Base-by-base conservation (phyloP, 2,888 invertebrate genomes). In the Steinernema scapterisci region DNA sequence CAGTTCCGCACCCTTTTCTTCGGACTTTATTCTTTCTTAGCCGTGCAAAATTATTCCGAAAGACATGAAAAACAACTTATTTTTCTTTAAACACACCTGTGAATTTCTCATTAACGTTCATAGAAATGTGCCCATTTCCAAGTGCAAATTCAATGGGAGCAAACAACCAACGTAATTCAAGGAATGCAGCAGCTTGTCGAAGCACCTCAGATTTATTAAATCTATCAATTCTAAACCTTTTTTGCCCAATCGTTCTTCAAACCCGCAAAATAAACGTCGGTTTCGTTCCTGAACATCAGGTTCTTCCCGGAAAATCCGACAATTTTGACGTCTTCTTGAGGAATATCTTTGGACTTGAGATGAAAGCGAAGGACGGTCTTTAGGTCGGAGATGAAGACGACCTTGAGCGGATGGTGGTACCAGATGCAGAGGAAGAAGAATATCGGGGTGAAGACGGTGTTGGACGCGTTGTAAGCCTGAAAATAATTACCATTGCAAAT, bases 401-500 rank as follows among this genome's bases (percentile, higher is more conserved):
- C 31, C n/a, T 63, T 63, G n/a, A 74, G 74, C 43, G 74, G 74
- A 6, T 54, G 70, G 38, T 74, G 74, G 44, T 48, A 45, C 54
- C 72, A 52, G 45, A 74, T 51, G 45, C 74, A 74, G n/a, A 74
- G 43, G 16, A 27, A 21, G 27, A 74, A 71, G 71, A 74, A 74
- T 16, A 74, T 27, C 19, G 46, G 48, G 23, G 74, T 74, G 45
- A 54, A 74, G 19, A 74, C 48, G 6, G 71, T 63, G 13, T 46
- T 38, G 23, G 70, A 71, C 7, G 74, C 74, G 70, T 74, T 74
- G 31, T 74, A 74, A 9, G 71, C 74, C 74, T 74, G 38, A 13
- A 52, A 72, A 38, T 27, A 23, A 25, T 25, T 9, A n/a, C n/a
- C n/a, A 16, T 16, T 6, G 6, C n/a, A n/a, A n/a, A n/a, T n/a